Evolutionary conservation across 2,888 invertebrate genomes (phyloP).

Genomic region (Petrophora chlorosata): DNA sequence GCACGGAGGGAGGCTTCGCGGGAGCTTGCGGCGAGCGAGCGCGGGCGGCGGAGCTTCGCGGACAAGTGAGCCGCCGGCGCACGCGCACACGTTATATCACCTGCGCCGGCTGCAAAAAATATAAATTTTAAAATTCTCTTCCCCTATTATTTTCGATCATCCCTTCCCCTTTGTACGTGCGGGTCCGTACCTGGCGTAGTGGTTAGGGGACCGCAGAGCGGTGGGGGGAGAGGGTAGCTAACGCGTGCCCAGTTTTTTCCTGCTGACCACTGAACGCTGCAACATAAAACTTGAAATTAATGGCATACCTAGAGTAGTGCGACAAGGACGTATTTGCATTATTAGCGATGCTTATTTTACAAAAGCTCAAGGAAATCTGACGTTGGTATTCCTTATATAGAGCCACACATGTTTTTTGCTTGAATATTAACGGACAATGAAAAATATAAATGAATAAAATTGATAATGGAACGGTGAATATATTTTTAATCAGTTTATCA

Average conservation of each 20-base stretch:
- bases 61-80: slow-evolving; percentile 80
- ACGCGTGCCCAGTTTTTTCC: slow-evolving; percentile 77
- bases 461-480: slow-evolving; percentile 13
- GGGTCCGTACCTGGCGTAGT: slow-evolving; percentile 79
- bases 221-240: slow-evolving; percentile 51
- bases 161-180: slow-evolving; percentile 79
- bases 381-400: slow-evolving; percentile 18
- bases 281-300: slow-evolving; percentile 47
- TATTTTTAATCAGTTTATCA: too few relatives aligned
- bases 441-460: neutral
- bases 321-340: slow-evolving; percentile 32
- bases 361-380: slow-evolving; percentile 23
- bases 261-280: slow-evolving; percentile 67
- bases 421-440: neutral
- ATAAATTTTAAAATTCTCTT: slow-evolving; percentile 83
- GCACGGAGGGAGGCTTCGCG: slow-evolving; percentile 50
- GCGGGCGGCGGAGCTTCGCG: slow-evolving; percentile 71
- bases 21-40: slow-evolving; percentile 62
- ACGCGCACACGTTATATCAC: slow-evolving; percentile 82
- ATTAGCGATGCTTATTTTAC: slow-evolving; percentile 27
- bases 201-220: slow-evolving; percentile 51
- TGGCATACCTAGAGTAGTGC: slow-evolving; percentile 37
- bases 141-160: slow-evolving; percentile 84
- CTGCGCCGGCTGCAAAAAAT: slow-evolving; percentile 84
- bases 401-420: neutral